phyloP scores from a whole-genome alignment of 2,888 invertebrate genomes.

The Chirona hameri region DNA sequence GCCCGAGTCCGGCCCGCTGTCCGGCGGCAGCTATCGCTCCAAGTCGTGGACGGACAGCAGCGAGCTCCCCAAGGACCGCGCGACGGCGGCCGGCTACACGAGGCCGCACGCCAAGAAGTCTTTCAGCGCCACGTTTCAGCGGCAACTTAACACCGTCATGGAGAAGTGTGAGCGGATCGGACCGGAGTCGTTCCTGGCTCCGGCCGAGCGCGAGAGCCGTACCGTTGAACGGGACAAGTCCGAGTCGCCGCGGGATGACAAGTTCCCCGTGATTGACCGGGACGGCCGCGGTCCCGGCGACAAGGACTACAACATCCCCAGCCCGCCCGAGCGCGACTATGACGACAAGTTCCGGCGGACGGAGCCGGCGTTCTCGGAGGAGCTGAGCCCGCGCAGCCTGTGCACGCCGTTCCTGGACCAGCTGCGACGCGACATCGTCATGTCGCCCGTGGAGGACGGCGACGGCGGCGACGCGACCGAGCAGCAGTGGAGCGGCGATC shows the following conservation, averaged over 20 bases:
- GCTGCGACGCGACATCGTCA: constrained; percentile 58
- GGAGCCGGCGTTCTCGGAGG: constrained; percentile 69
- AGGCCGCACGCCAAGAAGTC: constrained; percentile 61
- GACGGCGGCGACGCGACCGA: constrained; percentile 39
- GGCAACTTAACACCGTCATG: constrained; percentile 66
- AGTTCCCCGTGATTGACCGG: constrained; percentile 54
- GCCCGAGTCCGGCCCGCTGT: constrained; percentile 34
- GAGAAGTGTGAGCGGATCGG: constrained; percentile 63
- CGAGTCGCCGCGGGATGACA: constrained; percentile 44
- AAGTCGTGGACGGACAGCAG: constrained; percentile 70
- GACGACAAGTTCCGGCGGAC: constrained; percentile 63
- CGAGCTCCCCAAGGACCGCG: constrained; percentile 65
- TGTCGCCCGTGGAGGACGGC: constrained; percentile 43
- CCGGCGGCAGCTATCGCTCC: constrained; percentile 58
- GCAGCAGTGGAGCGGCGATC: not conserved
- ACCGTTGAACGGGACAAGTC: not conserved
- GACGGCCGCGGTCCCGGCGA: constrained; percentile 62
- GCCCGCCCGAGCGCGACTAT: constrained; percentile 66
- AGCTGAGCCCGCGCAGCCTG: constrained; percentile 58
- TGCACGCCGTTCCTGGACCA: constrained; percentile 71
- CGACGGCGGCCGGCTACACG: constrained; percentile 57
- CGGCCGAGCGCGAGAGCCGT: not conserved
- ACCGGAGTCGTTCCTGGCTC: constrained; percentile 47
- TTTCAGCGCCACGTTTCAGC: constrained; percentile 54
- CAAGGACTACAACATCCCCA: constrained; percentile 63